These are phyloP conservation scores for Sebastes itinus DNA, from an alignment of 2,797 vertebrate genomes.

Conservation along the genomic window DNA sequence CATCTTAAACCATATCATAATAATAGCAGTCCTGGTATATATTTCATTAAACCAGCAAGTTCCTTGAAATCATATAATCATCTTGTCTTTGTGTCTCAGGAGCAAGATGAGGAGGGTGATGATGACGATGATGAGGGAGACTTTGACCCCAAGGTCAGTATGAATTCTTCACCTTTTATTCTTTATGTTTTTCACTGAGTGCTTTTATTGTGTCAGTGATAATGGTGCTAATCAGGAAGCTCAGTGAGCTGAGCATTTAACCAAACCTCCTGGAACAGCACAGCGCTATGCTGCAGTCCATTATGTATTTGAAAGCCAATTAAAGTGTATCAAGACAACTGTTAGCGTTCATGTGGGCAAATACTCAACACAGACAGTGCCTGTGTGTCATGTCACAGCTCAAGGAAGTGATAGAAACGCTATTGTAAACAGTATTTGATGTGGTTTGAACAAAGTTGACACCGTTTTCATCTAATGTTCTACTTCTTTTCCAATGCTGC, in stretches of 20 bases:
- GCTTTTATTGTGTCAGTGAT: not conserved
- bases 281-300: not conserved
- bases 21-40: not conserved
- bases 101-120: conserved; percentile 88
- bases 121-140: conserved; percentile 95
- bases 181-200: not conserved
- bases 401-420: not conserved
- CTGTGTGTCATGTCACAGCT: not conserved
- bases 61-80: not conserved
- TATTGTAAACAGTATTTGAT: not conserved
- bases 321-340: not conserved
- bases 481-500: not conserved
- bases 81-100: conserved; percentile 74
- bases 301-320: not conserved
- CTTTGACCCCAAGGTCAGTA: conserved; percentile 87
- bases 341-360: not conserved
- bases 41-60: not conserved
- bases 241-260: not conserved
- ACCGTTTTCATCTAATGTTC: not conserved
- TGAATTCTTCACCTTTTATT: not conserved
- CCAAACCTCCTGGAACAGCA: not conserved
- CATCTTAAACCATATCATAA: not conserved
- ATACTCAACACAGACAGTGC: not conserved
- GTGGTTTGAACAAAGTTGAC: not conserved
- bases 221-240: not conserved